Evolutionary conservation across 2,797 vertebrate species (phyloP).

Genomic region (Acrossocheilus fasciatus): DNA sequence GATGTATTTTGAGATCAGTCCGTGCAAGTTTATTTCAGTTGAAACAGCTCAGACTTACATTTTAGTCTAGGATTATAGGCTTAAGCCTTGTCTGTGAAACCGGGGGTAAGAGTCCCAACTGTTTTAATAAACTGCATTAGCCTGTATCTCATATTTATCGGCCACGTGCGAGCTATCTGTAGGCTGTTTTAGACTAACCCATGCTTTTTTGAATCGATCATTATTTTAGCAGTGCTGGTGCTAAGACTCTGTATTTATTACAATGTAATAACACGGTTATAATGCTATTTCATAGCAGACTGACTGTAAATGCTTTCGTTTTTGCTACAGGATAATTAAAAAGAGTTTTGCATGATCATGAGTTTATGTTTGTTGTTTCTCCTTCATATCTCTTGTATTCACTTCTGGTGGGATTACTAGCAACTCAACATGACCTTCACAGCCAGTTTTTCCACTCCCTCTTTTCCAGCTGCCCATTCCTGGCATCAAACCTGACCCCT

Average conservation of each 20-base stretch:
- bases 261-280: not conserved
- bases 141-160: not conserved
- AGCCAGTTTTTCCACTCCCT: slow-evolving; percentile 11
- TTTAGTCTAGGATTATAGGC: no score
- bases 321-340: not conserved
- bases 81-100: no score
- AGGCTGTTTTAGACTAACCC: not conserved
- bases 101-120: not conserved
- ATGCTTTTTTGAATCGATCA: not conserved
- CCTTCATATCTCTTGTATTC: not conserved
- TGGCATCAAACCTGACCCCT: slow-evolving; percentile 90
- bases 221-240: not conserved
- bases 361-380: not conserved
- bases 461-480: slow-evolving; percentile 87
- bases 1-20: no score
- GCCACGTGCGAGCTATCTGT: not conserved
- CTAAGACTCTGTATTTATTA: not conserved
- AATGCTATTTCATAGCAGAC: not conserved
- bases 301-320: not conserved
- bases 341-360: not conserved
- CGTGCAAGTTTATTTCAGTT: no score
- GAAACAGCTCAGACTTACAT: no score
- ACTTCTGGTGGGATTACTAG: not conserved
- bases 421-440: not conserved
- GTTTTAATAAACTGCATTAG: not conserved